phyloP scores from a whole-genome alignment of 2,888 invertebrate species.

The Noctuana brunneofusca region DNA sequence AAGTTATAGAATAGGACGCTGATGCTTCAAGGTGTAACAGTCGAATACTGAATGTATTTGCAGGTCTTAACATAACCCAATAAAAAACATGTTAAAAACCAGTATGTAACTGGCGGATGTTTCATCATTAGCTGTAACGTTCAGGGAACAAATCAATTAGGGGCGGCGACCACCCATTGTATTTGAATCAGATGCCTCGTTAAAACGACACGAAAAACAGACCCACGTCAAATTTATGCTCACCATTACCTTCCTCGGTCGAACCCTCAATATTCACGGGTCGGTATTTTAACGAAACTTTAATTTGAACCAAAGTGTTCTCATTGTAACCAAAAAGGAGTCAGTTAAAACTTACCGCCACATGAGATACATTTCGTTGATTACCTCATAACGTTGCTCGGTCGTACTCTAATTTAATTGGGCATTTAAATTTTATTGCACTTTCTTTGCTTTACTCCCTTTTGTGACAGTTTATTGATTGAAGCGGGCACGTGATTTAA shows the following conservation, averaged over 20 bases:
- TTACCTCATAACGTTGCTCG: constrained; percentile 62
- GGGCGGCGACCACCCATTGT: constrained; percentile 64
- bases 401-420: constrained; percentile 71
- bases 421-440: constrained; percentile 58
- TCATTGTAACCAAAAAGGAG: constrained; percentile 57
- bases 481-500: constrained; percentile 47
- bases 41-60: neutral
- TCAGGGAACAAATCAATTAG: constrained; percentile 63
- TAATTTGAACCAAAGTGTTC: constrained; percentile 61
- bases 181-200: constrained; percentile 69
- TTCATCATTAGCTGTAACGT: constrained; percentile 34
- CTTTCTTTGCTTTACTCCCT: constrained; percentile 48
- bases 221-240: constrained; percentile 66
- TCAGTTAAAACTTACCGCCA: constrained; percentile 46
- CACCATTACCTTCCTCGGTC: constrained; percentile 63
- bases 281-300: constrained; percentile 72
- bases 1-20: too few relatives aligned
- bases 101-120: constrained; percentile 4
- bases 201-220: constrained; percentile 58
- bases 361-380: constrained; percentile 55
- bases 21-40: too few relatives aligned
- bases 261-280: constrained; percentile 47
- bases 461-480: constrained; percentile 48
- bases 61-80: neutral
- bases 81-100: neutral